phyloP scores from a whole-genome alignment of 2,113 vertebrate species.

The Penelope pileata region DNA sequence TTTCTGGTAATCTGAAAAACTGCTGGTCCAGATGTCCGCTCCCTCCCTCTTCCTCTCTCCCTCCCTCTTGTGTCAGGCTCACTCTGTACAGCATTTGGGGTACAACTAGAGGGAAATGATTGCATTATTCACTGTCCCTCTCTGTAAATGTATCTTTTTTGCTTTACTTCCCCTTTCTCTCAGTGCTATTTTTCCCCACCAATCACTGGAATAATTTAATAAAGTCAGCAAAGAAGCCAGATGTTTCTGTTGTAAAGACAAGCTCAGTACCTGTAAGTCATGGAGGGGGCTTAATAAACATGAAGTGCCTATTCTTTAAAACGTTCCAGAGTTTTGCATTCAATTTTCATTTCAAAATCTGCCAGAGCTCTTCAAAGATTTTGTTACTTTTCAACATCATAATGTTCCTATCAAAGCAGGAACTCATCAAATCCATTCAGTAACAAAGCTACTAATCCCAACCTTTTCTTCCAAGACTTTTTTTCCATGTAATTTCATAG shows the following conservation, averaged over 20 bases:
- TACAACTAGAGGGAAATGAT: not conserved
- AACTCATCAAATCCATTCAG: slow-evolving; percentile 53
- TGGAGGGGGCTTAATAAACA: slow-evolving; percentile 44
- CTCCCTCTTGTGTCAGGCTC: not conserved
- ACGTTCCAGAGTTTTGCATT: slow-evolving; percentile 40
- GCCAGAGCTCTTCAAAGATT: slow-evolving; percentile 47
- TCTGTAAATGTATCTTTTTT: slow-evolving; percentile 33
- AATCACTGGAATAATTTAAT: slow-evolving; percentile 59
- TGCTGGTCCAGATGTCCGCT: slow-evolving; percentile 32
- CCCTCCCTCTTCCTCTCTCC: not conserved
- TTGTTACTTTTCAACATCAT: slow-evolving; percentile 64
- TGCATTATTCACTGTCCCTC: slow-evolving; percentile 5
- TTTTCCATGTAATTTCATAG: slow-evolving; percentile 60
- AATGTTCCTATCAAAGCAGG: slow-evolving; percentile 59
- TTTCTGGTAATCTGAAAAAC: slow-evolving; percentile 55
- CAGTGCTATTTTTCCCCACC: not conserved
- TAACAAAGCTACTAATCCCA: slow-evolving; percentile 58
- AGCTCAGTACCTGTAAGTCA: slow-evolving; percentile 59
- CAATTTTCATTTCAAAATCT: not conserved
- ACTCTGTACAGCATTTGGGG: not conserved
- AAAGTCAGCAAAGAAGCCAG: slow-evolving; percentile 55
- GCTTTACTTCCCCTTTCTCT: not conserved
- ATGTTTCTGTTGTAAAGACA: slow-evolving; percentile 66
- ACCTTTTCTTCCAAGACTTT: slow-evolving; percentile 52
- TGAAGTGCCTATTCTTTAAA: slow-evolving; percentile 49